Evolutionary conservation across 2,113 vertebrate species (phyloP).

Genomic region (Percina caprodes): DNA sequence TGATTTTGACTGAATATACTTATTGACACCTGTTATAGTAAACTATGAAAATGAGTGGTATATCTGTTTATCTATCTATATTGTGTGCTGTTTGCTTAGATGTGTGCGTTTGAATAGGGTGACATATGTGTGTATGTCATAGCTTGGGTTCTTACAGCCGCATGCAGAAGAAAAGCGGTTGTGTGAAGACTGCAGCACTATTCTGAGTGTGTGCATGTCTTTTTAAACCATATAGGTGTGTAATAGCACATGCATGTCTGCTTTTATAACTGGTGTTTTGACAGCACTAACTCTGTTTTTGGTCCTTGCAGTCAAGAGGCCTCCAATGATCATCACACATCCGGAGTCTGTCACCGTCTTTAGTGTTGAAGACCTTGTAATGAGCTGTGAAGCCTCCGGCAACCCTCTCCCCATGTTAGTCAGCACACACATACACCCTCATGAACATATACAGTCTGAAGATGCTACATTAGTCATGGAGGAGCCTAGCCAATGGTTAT

Average conservation of each 20-base stretch:
- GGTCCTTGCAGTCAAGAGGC: slow-evolving; percentile 70
- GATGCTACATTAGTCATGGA: slow-evolving; percentile 15
- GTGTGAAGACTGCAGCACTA: slow-evolving; percentile 29
- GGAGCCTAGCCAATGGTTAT: slow-evolving; percentile 17
- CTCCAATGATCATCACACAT: slow-evolving; percentile 75
- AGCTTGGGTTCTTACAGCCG: slow-evolving; percentile 24
- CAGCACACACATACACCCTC: slow-evolving; percentile 13
- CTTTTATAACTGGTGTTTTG: slow-evolving; percentile 8
- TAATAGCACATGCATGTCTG: background rate
- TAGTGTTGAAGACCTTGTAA: slow-evolving; percentile 74
- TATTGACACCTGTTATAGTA: slow-evolving; percentile 43
- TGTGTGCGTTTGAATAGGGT: background rate
- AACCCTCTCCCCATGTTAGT: slow-evolving; percentile 77
- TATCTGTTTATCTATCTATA: slow-evolving; percentile 7
- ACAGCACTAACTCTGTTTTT: slow-evolving; percentile 23
- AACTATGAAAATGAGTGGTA: slow-evolving; percentile 50
- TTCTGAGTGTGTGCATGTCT: slow-evolving; percentile 30
- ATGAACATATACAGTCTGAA: background rate
- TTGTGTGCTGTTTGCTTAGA: slow-evolving; percentile 25
- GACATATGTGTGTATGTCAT: slow-evolving; percentile 32
- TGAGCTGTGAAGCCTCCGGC: slow-evolving; percentile 77
- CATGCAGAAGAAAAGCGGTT: slow-evolving; percentile 36
- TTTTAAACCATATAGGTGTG: slow-evolving; percentile 20
- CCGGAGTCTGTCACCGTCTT: slow-evolving; percentile 78
- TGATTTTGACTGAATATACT: slow-evolving; percentile 70